Base-by-base conservation (phyloP, 1,140 invertebrate genomes). In the Gryllus bimaculatus region DNA sequence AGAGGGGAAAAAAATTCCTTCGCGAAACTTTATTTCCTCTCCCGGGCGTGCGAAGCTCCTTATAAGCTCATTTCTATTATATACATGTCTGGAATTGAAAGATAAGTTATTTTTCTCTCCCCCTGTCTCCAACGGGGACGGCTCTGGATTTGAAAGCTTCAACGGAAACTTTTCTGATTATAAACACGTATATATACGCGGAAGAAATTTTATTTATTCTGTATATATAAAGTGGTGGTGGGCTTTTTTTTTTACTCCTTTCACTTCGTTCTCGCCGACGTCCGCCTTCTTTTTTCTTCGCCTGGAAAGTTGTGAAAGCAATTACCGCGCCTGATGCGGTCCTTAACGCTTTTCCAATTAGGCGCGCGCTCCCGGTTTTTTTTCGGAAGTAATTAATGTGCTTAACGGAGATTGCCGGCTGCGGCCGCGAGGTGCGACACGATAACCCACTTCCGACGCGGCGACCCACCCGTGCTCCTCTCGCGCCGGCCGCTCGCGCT, bases 21-120 rank as follows among this genome's bases (percentile, higher is more conserved):
- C 54, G 54, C 54, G 18, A 66, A 66, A 66, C 54, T 66, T 66
- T 66, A 66, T 66, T 66, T 66, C 54, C 54, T 66, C 54, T 66
- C 54, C 18, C 18, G 26, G 26, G 10, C 54, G 10, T 66, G 18
- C 54, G 54, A 66, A 66, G 54, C 54, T 66, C 54, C 54, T 66
- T 66, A 66, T 66, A 66, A 66, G 54, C 54, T 66, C 54, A 66
- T 66, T 66, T 66, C 54, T 66, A 66, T 66, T 66, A 66, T 66
- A 66, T 66, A 66, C 54, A 66, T 66, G 54, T 66, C 54, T 66
- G 54, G 54, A 66, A 66, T 66, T 66, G 54, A 66, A 66, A 66
- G 54, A 66, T 66, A 66, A 66, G 54, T 66, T 66, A 66, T 66
- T 66, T 66, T 66, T 66, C 54, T 66, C 54, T 66, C 54, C 54